These are phyloP conservation scores for Otolemur garnettii DNA, from an alignment of 2,113 vertebrate species.

Conservation along the genomic window DNA sequence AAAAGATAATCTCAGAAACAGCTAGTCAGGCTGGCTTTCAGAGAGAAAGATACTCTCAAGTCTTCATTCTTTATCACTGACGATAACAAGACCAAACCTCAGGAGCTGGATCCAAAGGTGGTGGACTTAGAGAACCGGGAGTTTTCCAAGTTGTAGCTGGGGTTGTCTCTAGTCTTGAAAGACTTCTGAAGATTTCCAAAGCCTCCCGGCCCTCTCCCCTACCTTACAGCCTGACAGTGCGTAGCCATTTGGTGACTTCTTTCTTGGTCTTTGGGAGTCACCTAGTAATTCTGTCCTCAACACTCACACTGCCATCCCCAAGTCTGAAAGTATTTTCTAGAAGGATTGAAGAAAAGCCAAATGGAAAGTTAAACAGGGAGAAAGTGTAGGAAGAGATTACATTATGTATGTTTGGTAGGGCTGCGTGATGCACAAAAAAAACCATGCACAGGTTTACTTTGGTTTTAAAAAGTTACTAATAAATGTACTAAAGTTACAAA, in stretches of 20 bases:
- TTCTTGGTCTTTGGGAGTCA: not conserved
- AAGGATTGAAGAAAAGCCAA: not conserved
- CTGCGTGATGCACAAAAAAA: not conserved
- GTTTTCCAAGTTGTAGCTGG: not conserved
- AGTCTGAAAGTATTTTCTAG: not conserved
- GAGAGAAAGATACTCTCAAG: not conserved
- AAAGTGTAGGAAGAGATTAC: slow-evolving; percentile 27
- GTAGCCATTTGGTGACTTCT: not conserved
- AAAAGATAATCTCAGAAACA: slow-evolving; percentile 58
- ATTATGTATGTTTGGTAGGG: not conserved
- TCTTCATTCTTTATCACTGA: slow-evolving; percentile 64
- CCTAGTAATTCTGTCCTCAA: not conserved
- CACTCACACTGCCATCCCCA: not conserved
- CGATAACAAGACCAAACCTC: slow-evolving; percentile 71
- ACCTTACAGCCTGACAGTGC: not conserved
- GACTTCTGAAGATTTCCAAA: not conserved
- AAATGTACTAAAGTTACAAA: not conserved
- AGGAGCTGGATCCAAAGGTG: not conserved
- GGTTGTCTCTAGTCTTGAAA: not conserved
- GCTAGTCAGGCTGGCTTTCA: slow-evolving; percentile 1
- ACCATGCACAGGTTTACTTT: not conserved
- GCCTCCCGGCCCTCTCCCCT: not conserved
- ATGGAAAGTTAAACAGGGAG: slow-evolving; percentile 34
- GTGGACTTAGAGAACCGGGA: not conserved
- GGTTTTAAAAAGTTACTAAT: not conserved